A percentile compares a stretch with the other conserved stretches of the same genome.
Conservation (phyloP, 2,113 vertebrate genomes). For the Podilymbus podiceps region DNA sequence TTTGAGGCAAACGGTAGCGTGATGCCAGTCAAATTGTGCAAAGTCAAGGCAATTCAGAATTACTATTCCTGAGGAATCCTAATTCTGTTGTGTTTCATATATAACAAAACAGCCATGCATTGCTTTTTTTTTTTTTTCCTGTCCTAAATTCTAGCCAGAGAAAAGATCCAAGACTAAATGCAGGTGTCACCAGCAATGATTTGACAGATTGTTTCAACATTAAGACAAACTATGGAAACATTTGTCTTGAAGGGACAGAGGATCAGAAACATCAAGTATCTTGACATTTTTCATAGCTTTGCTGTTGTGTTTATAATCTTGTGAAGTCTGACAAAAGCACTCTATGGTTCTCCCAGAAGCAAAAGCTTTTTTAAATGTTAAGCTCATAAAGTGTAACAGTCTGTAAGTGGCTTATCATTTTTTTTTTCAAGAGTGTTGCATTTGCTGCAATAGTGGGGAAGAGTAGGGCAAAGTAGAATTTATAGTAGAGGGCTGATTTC, state of each 20-base stretch:
- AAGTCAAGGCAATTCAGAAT: background rate
- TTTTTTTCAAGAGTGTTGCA: background rate
- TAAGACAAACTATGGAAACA: background rate
- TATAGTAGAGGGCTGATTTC: background rate
- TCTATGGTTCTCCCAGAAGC: background rate
- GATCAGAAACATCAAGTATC: background rate
- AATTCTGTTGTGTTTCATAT: background rate
- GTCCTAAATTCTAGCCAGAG: background rate
- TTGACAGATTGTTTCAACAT: background rate
- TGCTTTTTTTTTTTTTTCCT: background rate
- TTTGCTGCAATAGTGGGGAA: background rate
- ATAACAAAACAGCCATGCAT: rapidly evolving
- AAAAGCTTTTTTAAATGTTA: background rate
- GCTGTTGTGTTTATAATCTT: background rate
- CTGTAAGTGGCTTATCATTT: background rate
- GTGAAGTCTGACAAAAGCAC: background rate
- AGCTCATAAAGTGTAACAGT: background rate
- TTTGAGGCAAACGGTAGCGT: background rate
- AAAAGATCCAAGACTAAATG: background rate
- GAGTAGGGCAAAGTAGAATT: background rate
- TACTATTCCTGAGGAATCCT: background rate
- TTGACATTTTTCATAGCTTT: background rate
- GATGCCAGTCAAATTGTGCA: background rate
- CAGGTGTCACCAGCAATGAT: background rate
- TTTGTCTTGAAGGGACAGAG: background rate